These are phyloP conservation scores for Pelochelys cantorii DNA, from an alignment of 2,797 vertebrate genomes.

Conservation along the genomic window DNA sequence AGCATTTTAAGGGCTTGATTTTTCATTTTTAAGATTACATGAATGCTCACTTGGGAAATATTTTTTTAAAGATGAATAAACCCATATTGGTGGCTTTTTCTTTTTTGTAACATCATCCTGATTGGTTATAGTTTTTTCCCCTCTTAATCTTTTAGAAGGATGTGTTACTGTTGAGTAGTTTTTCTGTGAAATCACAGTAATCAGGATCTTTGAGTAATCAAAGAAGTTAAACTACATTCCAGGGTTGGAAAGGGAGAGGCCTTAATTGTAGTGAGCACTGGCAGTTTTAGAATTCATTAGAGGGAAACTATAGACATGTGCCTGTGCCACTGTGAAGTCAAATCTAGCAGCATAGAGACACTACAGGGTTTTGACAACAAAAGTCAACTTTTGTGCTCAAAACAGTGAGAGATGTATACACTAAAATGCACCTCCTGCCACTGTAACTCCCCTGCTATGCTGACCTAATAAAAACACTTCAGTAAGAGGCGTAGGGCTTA, in stretches of 20 bases:
- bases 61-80: background rate
- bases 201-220: background rate
- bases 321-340: background rate
- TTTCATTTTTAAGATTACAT: fast-evolving
- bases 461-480: no score
- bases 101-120: background rate
- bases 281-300: background rate
- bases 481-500: no score
- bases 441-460: no score
- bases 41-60: background rate
- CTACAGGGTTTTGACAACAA: no score
- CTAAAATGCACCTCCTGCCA: no score
- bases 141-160: background rate
- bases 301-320: fast-evolving
- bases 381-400: no score
- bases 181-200: background rate
- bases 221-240: background rate
- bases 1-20: background rate
- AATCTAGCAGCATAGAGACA: background rate
- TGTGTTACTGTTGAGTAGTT: background rate
- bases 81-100: background rate
- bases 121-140: background rate
- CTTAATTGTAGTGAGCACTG: background rate
- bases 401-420: no score
- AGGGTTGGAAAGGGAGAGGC: background rate